Evolutionary conservation across 2,113 vertebrate species (phyloP).

Genomic region (Callipepla squamata): DNA sequence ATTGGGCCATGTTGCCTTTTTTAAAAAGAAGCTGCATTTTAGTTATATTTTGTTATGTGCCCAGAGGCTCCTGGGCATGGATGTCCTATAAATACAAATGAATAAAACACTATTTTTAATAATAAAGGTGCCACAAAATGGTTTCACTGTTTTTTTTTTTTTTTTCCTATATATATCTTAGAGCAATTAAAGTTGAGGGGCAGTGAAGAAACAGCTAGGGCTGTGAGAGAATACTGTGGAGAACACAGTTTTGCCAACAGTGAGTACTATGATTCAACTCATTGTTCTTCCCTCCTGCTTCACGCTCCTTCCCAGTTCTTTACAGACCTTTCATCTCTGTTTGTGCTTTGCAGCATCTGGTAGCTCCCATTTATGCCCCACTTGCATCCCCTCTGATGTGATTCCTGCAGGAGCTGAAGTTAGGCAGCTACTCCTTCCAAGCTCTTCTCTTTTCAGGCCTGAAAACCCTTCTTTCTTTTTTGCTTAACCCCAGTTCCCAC

Average conservation of each 20-base stretch:
- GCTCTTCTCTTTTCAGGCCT: neutral
- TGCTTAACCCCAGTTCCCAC: neutral
- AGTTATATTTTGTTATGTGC: slow-evolving; percentile 69
- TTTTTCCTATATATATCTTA: neutral
- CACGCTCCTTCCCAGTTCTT: neutral
- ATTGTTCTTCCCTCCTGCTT: neutral
- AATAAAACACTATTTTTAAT: slow-evolving; percentile 38
- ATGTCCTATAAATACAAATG: slow-evolving; percentile 68
- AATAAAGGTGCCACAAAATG: slow-evolving; percentile 18
- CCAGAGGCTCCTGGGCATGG: slow-evolving; percentile 56
- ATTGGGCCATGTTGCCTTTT: slow-evolving; percentile 74
- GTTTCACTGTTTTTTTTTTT: neutral
- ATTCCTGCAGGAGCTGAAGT: slow-evolving; percentile 29
- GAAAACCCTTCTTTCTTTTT: neutral
- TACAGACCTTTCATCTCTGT: slow-evolving; percentile 32
- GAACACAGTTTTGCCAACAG: slow-evolving; percentile 23
- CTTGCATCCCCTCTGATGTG: slow-evolving; percentile 14
- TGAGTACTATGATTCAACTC: neutral
- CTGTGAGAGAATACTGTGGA: neutral
- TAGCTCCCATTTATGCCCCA: neutral
- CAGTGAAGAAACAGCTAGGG: neutral
- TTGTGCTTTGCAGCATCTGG: neutral
- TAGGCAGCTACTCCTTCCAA: neutral
- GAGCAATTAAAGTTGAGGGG: neutral
- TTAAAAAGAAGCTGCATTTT: slow-evolving; percentile 65